Evolutionary conservation across 2,113 vertebrate species (phyloP).

Genomic region (Lasiurus cinereus): DNA sequence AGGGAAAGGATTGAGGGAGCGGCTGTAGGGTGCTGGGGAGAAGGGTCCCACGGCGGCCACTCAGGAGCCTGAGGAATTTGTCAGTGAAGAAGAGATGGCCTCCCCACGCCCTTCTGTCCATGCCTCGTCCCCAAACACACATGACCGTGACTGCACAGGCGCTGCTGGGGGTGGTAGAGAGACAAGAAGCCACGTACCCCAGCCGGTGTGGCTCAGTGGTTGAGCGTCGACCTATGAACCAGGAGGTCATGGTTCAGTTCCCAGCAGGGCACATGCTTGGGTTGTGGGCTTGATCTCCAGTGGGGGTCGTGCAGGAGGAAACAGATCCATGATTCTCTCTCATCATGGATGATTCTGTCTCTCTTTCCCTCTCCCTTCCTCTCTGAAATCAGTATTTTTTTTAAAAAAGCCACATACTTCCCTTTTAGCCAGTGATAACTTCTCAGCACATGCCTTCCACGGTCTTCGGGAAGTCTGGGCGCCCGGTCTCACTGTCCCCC

Average conservation of each 20-base stretch:
- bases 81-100: neutral
- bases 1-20: neutral
- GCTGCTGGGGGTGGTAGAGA: neutral
- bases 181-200: neutral
- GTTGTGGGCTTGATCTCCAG: no score
- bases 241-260: no score
- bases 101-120: neutral
- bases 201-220: no score
- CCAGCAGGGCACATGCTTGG: no score
- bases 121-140: fast-evolving
- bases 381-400: no score
- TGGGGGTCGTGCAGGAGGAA: no score
- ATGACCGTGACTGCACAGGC: fast-evolving
- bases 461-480: neutral
- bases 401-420: neutral
- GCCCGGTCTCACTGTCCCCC: neutral
- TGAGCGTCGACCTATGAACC: no score
- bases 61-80: neutral
- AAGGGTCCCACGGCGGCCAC: neutral
- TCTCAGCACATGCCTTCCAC: neutral
- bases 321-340: no score
- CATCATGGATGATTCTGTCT: no score
- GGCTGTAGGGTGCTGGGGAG: neutral
- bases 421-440: neutral
- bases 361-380: no score